A percentile compares a stretch with the other conserved stretches of the same genome.
phyloP scores from a whole-genome alignment of 2,113 vertebrate genomes.

The Ursus arctos region DNA sequence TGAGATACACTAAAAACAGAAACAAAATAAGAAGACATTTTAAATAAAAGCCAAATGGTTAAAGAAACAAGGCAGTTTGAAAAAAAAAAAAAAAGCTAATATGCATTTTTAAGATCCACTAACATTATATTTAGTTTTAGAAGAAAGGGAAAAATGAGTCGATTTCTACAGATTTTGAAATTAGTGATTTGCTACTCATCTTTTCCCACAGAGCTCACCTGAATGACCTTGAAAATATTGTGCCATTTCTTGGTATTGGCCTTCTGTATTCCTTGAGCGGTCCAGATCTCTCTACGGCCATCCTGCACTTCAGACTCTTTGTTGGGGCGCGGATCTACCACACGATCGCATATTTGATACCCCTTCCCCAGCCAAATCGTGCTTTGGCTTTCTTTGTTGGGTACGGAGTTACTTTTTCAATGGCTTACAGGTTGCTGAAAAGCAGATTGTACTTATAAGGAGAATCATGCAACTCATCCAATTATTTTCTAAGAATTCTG shows the following conservation, averaged over 20 bases:
- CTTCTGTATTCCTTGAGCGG: conserved; percentile 92
- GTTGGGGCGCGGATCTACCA: conserved; percentile 89
- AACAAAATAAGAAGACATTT: background rate
- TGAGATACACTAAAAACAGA: background rate
- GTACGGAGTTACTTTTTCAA: conserved; percentile 89
- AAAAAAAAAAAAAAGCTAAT: background rate
- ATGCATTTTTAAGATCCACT: background rate
- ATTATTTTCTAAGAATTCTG: conserved; percentile 5
- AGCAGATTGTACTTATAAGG: conserved; percentile 74
- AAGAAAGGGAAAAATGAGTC: background rate
- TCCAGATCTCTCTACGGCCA: conserved; percentile 88
- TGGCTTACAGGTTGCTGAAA: conserved; percentile 91
- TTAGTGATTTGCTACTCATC: background rate
- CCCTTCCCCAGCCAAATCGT: conserved; percentile 94
- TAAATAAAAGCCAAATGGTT: background rate
- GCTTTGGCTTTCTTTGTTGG: conserved; percentile 88
- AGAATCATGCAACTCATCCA: background rate
- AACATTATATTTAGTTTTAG: background rate
- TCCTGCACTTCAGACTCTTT: conserved; percentile 95
- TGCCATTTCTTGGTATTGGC: conserved; percentile 93
- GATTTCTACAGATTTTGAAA: background rate
- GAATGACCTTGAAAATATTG: conserved; percentile 97
- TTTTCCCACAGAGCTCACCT: conserved; percentile 91
- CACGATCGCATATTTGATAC: conserved; percentile 89
- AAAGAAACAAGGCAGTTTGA: background rate